These are phyloP conservation scores for Scopus umbretta DNA, from an alignment of 2,113 vertebrate species.

Conservation along the genomic window DNA sequence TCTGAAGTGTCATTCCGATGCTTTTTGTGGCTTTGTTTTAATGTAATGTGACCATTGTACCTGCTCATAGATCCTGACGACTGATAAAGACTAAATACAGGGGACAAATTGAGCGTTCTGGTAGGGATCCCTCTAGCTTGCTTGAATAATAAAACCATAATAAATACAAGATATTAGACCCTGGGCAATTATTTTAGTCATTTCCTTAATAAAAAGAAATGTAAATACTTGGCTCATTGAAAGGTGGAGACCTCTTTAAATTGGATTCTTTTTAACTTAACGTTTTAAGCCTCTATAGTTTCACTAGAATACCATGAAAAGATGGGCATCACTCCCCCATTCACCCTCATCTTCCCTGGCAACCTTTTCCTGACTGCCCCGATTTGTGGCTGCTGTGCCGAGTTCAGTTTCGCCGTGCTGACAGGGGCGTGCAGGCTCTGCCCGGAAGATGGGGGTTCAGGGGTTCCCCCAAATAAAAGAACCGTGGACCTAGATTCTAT, in stretches of 20 bases:
- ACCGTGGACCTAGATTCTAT: neutral
- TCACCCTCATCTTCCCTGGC: neutral
- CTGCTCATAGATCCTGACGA: neutral
- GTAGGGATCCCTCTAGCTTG: neutral
- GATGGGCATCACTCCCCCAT: neutral
- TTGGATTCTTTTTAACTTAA: neutral
- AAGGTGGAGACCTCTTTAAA: neutral
- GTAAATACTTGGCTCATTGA: neutral
- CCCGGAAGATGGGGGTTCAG: neutral
- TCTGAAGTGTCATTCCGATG: neutral
- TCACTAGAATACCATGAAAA: neutral
- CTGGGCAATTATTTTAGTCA: neutral
- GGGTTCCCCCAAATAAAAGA: neutral
- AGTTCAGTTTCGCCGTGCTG: neutral
- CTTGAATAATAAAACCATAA: neutral
- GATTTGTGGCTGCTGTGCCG: neutral
- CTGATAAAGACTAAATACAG: neutral
- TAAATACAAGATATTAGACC: neutral
- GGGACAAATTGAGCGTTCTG: neutral
- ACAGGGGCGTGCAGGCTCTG: neutral
- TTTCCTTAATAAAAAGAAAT: neutral
- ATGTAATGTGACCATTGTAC: neutral
- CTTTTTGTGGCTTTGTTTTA: neutral
- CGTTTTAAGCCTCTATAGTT: neutral
- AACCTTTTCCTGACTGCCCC: neutral